Conservation (phyloP, 2,888 invertebrate species). For the Octonoba sinensis region DNA sequence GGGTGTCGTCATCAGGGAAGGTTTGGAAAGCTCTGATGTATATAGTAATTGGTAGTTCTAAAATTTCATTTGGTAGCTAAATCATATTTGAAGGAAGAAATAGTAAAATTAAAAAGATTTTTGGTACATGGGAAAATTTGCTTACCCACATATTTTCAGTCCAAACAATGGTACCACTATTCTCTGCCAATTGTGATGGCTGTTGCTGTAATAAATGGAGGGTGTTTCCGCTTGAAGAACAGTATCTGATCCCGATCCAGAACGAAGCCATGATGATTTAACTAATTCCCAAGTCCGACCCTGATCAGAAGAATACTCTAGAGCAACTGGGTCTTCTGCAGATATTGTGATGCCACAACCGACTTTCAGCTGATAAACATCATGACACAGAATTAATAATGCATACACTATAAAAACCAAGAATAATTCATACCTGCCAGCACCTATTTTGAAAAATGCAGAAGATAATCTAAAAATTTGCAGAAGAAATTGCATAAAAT, state of each 20-base stretch:
- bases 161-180: slow-evolving; percentile 70
- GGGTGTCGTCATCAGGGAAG: too few relatives aligned
- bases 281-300: slow-evolving; percentile 71
- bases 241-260: slow-evolving; percentile 68
- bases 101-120: too few relatives aligned
- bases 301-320: slow-evolving; percentile 71
- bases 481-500: too few relatives aligned
- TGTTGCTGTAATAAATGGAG: slow-evolving; percentile 71
- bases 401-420: neutral
- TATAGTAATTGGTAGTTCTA: too few relatives aligned
- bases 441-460: too few relatives aligned
- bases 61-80: too few relatives aligned
- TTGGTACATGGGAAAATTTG: too few relatives aligned
- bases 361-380: slow-evolving; percentile 70
- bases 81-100: too few relatives aligned
- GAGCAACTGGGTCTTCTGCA: slow-evolving; percentile 69
- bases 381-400: neutral
- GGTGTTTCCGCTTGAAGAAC: slow-evolving; percentile 69
- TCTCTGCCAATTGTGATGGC: slow-evolving; percentile 70
- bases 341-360: slow-evolving; percentile 71
- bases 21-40: too few relatives aligned
- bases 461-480: too few relatives aligned
- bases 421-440: too few relatives aligned
- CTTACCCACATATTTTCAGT: slow-evolving; percentile 71
- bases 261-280: slow-evolving; percentile 69